These are phyloP conservation scores for Coturnix japonica DNA, from an alignment of 2,113 vertebrate species.

Conservation along the genomic window DNA sequence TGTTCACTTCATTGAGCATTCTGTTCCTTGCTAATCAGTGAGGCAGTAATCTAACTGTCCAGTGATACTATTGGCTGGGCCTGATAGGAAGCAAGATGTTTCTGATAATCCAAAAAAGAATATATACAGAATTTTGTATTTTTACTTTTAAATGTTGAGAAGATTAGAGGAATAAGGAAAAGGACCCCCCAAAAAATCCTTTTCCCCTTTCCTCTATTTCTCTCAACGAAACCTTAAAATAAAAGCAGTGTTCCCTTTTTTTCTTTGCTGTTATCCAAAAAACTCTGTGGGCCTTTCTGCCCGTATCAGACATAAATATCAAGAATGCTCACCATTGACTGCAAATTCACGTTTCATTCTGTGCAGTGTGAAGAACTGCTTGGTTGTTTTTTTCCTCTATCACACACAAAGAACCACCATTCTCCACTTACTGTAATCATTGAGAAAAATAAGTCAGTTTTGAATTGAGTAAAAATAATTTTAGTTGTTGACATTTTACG, in stretches of 20 bases:
- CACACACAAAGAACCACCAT: neutral
- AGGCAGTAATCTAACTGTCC: neutral
- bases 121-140: neutral
- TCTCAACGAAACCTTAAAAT: neutral
- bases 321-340: neutral
- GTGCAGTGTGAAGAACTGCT: neutral
- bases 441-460: slow-evolving; percentile 12
- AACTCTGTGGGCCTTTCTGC: neutral
- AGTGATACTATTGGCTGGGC: neutral
- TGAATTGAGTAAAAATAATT: neutral
- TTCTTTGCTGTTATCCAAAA: neutral
- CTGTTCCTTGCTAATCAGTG: neutral
- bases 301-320: neutral
- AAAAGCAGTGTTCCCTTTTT: neutral
- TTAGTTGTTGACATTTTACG: neutral
- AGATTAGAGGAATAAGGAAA: neutral
- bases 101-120: neutral
- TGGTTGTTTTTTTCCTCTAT: neutral
- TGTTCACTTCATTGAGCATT: neutral
- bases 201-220: neutral
- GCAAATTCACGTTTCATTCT: slow-evolving; percentile 17
- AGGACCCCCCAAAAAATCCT: neutral
- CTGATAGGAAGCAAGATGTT: neutral
- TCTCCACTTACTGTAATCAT: neutral
- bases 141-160: neutral